Base-by-base conservation (phyloP, 2,797 vertebrate species). In the Rhincodon typus region DNA sequence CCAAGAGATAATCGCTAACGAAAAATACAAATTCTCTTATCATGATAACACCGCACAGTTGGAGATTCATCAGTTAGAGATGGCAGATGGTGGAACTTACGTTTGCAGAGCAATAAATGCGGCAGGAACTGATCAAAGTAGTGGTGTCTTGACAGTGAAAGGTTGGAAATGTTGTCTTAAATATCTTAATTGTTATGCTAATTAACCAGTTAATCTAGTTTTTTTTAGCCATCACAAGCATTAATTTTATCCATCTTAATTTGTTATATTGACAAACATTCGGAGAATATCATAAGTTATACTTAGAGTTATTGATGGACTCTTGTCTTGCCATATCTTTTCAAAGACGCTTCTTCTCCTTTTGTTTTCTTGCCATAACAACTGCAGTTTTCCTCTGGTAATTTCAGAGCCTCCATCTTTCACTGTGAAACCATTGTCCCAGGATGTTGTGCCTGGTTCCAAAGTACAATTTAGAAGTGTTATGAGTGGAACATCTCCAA, bases 71-170 rank as follows among this genome's bases (percentile, higher is more conserved):
- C 96, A 96, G 69, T 97, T 99, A 97, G 98, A 99, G 96, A 97
- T 98, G 96, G 97, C 96, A 10, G 99, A 99, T 0, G 98, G 98
- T 95, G 99, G 99, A 93, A 98, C 98, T 96, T 99, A 99, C 96
- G 98, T 98, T 96, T 99, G 99, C 96, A 98, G 97, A 97, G 99
- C 99, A 96, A 98, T 98, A 72, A 99, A 99, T 96, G 98, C 98
- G 25, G 98, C 99, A 70, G 99, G 99, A 96, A 98, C 98, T 97
- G 99, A 99, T 97, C 99, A 99, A 95, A 98, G 98, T 97, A 98
- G 98, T 25, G 98, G 99, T 97, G 98, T 98, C 3, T 97, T 99
- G 96, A 98, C 98, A 96, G 98, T 99, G 96, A 99, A 99, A 99
- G 99, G 99, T 99, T 97, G 96, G 96, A 95, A 79, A 53, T 69